Percentiles rank a stretch among this genome's conserved stretches.
Evolutionary conservation across 2,888 invertebrate genomes (phyloP).

Genomic region (Ommatoiulus sabulosus): DNA sequence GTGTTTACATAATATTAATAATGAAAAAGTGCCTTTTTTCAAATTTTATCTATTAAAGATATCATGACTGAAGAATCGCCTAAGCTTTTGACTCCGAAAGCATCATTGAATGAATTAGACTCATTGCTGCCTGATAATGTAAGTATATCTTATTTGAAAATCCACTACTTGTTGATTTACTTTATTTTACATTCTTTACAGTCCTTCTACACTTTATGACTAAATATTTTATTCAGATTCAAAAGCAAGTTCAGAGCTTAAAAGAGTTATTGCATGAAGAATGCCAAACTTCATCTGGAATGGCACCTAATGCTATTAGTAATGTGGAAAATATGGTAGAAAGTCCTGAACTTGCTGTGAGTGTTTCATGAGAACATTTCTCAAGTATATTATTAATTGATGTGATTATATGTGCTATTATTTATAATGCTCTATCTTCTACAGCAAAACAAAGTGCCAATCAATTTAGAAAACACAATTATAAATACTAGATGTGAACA

Average conservation of each 20-base stretch:
- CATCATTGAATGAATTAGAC: neutral
- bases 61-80: neutral
- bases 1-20: no score
- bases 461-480: neutral
- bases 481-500: neutral
- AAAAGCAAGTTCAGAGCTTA: conserved; percentile 13
- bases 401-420: neutral
- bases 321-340: neutral
- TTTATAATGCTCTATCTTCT: neutral
- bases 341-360: neutral
- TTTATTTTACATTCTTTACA: neutral
- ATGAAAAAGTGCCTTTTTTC: no score
- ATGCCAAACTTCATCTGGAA: neutral
- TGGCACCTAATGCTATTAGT: neutral
- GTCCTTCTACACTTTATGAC: no score
- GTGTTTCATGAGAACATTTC: neutral
- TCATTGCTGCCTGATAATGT: conserved; percentile 17
- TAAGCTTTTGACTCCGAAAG: neutral
- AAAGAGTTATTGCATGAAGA: neutral
- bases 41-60: neutral
- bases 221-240: conserved; percentile 18
- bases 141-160: no score
- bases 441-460: conserved; percentile 35
- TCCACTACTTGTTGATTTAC: no score
- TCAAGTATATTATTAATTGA: neutral